Conservation (phyloP, 2,113 vertebrate species). For the Corythoichthys intestinalis region DNA sequence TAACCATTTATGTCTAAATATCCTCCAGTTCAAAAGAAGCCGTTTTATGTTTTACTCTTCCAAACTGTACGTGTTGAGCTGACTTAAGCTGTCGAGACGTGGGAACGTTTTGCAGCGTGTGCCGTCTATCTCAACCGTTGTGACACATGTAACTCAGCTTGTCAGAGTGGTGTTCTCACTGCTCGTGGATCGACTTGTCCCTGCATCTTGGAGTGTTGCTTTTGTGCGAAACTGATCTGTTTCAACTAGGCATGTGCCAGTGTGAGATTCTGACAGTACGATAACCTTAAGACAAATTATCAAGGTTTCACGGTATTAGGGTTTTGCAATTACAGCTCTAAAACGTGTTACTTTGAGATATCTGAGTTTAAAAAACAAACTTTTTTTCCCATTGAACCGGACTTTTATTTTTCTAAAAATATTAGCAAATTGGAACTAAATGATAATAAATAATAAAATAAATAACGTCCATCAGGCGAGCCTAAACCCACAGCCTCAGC, state of each 20-base stretch:
- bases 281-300: no score
- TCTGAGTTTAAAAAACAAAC: no score
- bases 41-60: background rate
- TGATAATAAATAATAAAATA: no score
- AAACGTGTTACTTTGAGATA: no score
- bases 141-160: slow-evolving; percentile 59
- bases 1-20: background rate
- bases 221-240: slow-evolving; percentile 34
- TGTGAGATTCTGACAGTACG: no score
- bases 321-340: no score
- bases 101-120: slow-evolving; percentile 29
- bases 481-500: no score
- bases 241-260: background rate
- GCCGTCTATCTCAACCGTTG: slow-evolving; percentile 40
- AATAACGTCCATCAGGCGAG: no score
- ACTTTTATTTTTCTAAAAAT: no score
- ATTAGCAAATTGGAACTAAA: no score
- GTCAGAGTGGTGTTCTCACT: slow-evolving; percentile 46
- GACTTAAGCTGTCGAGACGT: background rate
- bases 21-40: background rate
- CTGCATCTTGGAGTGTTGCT: slow-evolving; percentile 36
- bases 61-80: background rate
- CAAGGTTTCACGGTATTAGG: no score
- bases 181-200: slow-evolving; percentile 36
- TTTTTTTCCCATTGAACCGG: no score